Percentiles rank a stretch among this genome's conserved stretches.
phyloP scores from a whole-genome alignment of 1,140 invertebrate species.

The Hyles vespertilio region DNA sequence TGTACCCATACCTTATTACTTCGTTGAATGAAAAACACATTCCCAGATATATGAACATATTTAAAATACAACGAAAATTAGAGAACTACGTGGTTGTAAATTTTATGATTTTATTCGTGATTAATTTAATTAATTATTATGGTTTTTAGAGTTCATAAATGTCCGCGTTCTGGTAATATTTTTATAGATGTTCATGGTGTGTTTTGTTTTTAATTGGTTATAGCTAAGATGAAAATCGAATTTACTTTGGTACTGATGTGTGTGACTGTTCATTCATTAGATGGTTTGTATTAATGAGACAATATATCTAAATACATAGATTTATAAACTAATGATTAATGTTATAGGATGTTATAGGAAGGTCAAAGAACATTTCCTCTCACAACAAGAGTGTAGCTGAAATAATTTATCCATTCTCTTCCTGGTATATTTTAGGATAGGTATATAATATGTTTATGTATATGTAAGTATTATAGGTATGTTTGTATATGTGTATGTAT shows the following conservation, averaged over 20 bases:
- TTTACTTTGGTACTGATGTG: constrained; percentile 3
- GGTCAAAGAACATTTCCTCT: no score
- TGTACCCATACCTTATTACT: not conserved
- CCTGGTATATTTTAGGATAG: no score
- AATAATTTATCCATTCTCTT: no score
- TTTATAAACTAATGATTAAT: constrained; percentile 6
- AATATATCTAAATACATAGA: constrained; percentile 4
- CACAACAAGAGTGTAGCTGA: no score
- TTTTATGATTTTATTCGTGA: constrained; percentile 2
- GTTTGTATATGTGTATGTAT: no score
- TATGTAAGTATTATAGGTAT: no score
- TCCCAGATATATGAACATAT: no score
- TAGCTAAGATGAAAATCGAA: constrained; percentile 9
- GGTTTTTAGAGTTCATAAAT: not conserved
- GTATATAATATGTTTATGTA: no score
- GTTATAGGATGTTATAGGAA: no score
- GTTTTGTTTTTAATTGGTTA: not conserved
- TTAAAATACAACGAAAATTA: no score
- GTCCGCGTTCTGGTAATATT: not conserved
- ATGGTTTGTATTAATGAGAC: constrained; percentile 6
- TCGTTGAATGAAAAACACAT: no score
- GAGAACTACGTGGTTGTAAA: not conserved
- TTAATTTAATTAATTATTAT: constrained; percentile 8
- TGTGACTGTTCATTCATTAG: constrained; percentile 8
- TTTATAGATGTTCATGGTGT: not conserved